Evolutionary conservation across 2,113 vertebrate species (phyloP).

Genomic region (Paedocypris sp.): DNA sequence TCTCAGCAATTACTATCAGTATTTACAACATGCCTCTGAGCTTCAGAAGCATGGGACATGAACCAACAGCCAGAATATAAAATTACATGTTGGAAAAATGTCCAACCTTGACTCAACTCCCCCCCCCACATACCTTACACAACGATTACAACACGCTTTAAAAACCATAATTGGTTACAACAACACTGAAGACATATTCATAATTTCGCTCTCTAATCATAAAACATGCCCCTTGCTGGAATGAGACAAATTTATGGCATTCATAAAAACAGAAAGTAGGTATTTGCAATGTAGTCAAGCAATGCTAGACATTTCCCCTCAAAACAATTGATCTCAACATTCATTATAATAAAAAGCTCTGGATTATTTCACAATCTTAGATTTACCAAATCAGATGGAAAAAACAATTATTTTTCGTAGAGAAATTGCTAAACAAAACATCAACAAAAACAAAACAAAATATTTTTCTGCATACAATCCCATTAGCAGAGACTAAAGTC

Average conservation of each 20-base stretch:
- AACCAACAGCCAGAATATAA: conserved; percentile 32
- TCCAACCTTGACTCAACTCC: conserved; percentile 1
- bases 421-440: too few species aligned
- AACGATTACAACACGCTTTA: background rate
- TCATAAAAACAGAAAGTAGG: conserved; percentile 35
- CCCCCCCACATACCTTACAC: background rate
- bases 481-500: too few species aligned
- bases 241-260: conserved; percentile 20
- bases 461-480: too few species aligned
- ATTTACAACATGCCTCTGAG: conserved; percentile 36
- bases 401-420: too few species aligned
- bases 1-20: conserved; percentile 32
- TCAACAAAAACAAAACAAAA: too few species aligned
- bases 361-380: too few species aligned
- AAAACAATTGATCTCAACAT: too few species aligned
- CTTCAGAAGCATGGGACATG: conserved; percentile 24
- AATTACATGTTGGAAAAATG: conserved; percentile 19
- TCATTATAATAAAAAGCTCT: too few species aligned
- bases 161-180: conserved; percentile 18
- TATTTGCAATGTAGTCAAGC: too few species aligned
- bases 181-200: background rate
- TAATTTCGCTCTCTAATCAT: background rate
- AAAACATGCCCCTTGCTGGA: background rate
- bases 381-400: too few species aligned
- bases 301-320: conserved; percentile 29